A percentile compares a stretch with the other conserved stretches of the same genome.
Evolutionary conservation across 2,113 vertebrate genomes (phyloP).

Genomic region (Ophiodon elongatus): DNA sequence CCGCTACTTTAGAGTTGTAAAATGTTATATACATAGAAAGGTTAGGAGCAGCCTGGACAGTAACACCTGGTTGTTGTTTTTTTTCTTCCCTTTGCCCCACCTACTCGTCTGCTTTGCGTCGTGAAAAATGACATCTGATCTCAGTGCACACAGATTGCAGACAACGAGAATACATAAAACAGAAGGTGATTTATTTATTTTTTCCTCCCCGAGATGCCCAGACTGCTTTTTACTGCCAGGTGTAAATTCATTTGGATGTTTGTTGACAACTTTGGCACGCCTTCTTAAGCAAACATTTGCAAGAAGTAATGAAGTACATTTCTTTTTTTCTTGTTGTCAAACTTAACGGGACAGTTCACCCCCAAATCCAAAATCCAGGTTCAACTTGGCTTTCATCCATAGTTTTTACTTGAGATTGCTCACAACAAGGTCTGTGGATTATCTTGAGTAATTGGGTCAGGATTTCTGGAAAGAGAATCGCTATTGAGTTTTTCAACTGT

Average conservation of each 20-base stretch:
- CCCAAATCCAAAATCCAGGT: too few species aligned
- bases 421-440: not conserved
- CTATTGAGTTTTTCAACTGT: too few species aligned
- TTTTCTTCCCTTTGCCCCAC: not conserved
- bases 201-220: slow-evolving; percentile 19
- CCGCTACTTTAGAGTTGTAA: not conserved
- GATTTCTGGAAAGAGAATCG: too few species aligned
- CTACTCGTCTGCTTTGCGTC: slow-evolving; percentile 13
- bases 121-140: slow-evolving; percentile 47
- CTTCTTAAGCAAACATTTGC: not conserved
- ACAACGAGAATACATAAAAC: slow-evolving; percentile 53
- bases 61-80: slow-evolving; percentile 22
- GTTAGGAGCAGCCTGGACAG: slow-evolving; percentile 5
- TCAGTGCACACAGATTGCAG: slow-evolving; percentile 42
- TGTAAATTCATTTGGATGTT: slow-evolving; percentile 26
- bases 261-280: not conserved
- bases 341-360: not conserved
- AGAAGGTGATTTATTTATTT: slow-evolving; percentile 24
- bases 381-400: not conserved
- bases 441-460: not conserved
- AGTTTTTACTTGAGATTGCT: not conserved
- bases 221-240: slow-evolving; percentile 47
- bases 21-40: slow-evolving; percentile 5
- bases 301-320: not conserved
- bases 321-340: not conserved